phyloP scores from a whole-genome alignment of 1,140 invertebrate species.

The Drosophila gunungcola region DNA sequence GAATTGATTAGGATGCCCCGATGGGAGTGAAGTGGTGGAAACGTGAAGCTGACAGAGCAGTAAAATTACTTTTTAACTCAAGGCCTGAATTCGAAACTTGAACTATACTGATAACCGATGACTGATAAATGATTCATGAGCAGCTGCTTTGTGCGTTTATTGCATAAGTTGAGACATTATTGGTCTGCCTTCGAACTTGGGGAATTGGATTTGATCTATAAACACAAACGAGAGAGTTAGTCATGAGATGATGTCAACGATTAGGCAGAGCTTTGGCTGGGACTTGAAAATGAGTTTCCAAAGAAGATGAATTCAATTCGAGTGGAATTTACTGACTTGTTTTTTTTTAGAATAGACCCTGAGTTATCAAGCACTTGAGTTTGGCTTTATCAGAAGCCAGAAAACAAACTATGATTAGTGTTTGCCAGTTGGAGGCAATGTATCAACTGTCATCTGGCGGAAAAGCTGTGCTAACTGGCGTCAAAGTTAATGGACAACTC shows the following conservation, averaged over 20 bases:
- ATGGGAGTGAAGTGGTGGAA: conserved; percentile 13
- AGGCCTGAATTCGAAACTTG: conserved; percentile 39
- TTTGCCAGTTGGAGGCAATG: conserved; percentile 28
- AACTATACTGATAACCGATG: conserved; percentile 38
- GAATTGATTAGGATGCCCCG: conserved; percentile 40
- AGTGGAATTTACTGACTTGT: not conserved
- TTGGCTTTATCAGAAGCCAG: too few species aligned
- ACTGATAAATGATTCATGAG: conserved; percentile 52
- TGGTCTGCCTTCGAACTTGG: conserved; percentile 12
- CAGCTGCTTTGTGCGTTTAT: conserved; percentile 37
- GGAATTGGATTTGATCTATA: conserved; percentile 33
- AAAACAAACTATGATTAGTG: conserved; percentile 30
- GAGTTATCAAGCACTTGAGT: too few species aligned
- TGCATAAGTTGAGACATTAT: conserved; percentile 45
- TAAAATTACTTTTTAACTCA: conserved; percentile 49
- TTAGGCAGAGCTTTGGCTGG: conserved; percentile 2
- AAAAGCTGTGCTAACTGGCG: conserved; percentile 22
- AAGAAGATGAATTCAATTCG: not conserved
- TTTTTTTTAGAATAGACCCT: not conserved
- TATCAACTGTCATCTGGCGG: conserved; percentile 24
- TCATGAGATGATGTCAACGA: conserved; percentile 44
- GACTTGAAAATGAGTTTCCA: not conserved
- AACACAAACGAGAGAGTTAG: conserved; percentile 29
- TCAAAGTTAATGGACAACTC: conserved; percentile 36
- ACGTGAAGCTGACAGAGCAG: conserved; percentile 32